Percentiles rank a stretch among this genome's conserved stretches.
Conservation (phyloP, 2,797 vertebrate genomes). For the Notolepis coatsorum region DNA sequence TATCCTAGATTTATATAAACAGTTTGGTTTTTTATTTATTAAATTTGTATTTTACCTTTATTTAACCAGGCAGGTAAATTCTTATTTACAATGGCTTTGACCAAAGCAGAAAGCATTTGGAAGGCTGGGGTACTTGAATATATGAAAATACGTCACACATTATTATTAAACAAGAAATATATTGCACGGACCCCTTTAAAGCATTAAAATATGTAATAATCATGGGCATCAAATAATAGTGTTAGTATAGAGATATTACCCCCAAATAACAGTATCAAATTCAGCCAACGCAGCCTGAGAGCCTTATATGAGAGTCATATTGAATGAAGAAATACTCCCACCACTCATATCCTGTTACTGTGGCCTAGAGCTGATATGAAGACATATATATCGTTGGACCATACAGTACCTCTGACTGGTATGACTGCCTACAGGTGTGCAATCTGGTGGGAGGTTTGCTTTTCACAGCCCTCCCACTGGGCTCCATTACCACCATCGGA, state of each 20-base stretch:
- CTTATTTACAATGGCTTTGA: no score
- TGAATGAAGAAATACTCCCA: conserved; percentile 41
- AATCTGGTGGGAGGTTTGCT: conserved; percentile 46
- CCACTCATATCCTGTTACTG: conserved; percentile 38
- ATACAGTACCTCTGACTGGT: conserved; percentile 32
- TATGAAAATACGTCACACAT: not conserved
- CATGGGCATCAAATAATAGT: not conserved
- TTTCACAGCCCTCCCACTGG: conserved; percentile 41
- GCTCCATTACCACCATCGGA: conserved; percentile 34
- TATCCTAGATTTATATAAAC: no score
- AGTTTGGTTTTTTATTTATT: no score
- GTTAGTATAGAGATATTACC: not conserved
- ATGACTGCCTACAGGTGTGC: conserved; percentile 30
- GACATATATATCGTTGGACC: conserved; percentile 20
- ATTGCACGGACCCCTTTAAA: not conserved
- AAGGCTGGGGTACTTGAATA: not conserved
- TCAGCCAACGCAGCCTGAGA: conserved; percentile 8
- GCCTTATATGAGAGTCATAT: conserved; percentile 16
- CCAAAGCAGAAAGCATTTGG: no score
- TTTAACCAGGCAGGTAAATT: no score
- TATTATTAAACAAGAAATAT: not conserved
- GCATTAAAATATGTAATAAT: not conserved
- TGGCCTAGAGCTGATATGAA: conserved; percentile 20
- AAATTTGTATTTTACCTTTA: no score
- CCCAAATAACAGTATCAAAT: conserved; percentile 18